Conservation (phyloP, 2,888 invertebrate species). For the Anorthoa munda region DNA sequence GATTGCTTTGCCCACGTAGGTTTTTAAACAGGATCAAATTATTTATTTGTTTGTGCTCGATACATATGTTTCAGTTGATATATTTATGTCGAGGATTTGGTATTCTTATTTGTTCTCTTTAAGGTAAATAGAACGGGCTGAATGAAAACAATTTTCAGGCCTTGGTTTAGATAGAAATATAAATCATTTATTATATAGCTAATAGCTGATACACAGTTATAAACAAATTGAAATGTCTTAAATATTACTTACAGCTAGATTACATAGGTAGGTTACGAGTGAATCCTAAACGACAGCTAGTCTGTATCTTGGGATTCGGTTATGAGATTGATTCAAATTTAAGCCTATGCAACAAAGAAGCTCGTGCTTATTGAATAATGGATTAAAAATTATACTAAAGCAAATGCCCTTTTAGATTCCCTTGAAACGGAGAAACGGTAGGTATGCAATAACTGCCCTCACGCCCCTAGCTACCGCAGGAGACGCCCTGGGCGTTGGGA, state of each 20-base stretch:
- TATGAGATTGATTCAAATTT: too few species aligned
- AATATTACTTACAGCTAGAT: too few species aligned
- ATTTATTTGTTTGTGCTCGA: conserved; percentile 40
- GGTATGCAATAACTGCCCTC: neutral
- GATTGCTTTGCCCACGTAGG: conserved; percentile 32
- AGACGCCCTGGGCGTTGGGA: too few species aligned
- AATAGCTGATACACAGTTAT: too few species aligned
- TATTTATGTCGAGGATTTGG: conserved; percentile 6
- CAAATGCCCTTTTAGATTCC: neutral
- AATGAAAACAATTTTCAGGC: neutral
- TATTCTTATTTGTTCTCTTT: conserved; percentile 29
- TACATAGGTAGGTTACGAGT: too few species aligned
- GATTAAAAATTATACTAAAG: neutral
- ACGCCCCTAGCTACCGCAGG: too few species aligned
- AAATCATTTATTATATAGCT: too few species aligned
- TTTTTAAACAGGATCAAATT: conserved; percentile 21
- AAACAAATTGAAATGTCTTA: too few species aligned
- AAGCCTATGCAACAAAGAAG: neutral
- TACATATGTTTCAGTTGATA: conserved; percentile 33
- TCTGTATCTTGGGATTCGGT: too few species aligned
- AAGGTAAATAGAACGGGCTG: neutral
- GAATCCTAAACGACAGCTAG: too few species aligned
- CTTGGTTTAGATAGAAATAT: neutral
- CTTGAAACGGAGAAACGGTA: neutral
- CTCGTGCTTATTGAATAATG: neutral